A percentile compares a stretch with the other conserved stretches of the same genome.
Evolutionary conservation across 1,140 invertebrate species (phyloP).

Genomic region (Lordiphosa collinella): DNA sequence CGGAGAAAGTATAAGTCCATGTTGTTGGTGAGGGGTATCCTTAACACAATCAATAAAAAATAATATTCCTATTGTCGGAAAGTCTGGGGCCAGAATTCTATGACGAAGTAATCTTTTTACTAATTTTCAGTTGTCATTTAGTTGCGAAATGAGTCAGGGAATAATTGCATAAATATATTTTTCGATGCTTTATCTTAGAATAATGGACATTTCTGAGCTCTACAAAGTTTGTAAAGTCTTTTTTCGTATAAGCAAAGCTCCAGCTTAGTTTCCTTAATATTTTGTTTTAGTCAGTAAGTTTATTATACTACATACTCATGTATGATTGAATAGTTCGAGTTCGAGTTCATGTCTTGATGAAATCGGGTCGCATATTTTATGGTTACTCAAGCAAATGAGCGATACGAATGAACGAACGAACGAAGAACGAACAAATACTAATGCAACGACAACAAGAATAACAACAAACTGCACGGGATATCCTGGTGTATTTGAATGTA

Average conservation of each 20-base stretch:
- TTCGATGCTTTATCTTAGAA: too few species aligned
- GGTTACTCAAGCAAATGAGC: conserved; percentile 56
- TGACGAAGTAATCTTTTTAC: too few species aligned
- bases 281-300: not conserved
- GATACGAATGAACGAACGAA: conserved; percentile 51
- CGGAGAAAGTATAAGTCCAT: too few species aligned
- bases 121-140: too few species aligned
- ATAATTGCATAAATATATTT: too few species aligned
- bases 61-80: too few species aligned
- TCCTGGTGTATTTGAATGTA: conserved; percentile 6
- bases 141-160: too few species aligned
- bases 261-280: not conserved
- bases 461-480: conserved; percentile 55
- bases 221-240: not conserved
- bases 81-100: too few species aligned
- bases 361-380: conserved; percentile 5
- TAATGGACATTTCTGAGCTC: not conserved
- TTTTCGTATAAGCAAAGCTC: not conserved
- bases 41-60: too few species aligned
- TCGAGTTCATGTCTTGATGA: conserved; percentile 3
- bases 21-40: too few species aligned
- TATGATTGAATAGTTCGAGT: conserved; percentile 1
- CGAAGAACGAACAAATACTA: conserved; percentile 32
- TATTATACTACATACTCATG: too few species aligned
- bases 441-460: conserved; percentile 57